A percentile compares a stretch with the other conserved stretches of the same genome.
These are phyloP conservation scores for Podarcis cretensis DNA, from an alignment of 2,113 vertebrate species.

Conservation along the genomic window DNA sequence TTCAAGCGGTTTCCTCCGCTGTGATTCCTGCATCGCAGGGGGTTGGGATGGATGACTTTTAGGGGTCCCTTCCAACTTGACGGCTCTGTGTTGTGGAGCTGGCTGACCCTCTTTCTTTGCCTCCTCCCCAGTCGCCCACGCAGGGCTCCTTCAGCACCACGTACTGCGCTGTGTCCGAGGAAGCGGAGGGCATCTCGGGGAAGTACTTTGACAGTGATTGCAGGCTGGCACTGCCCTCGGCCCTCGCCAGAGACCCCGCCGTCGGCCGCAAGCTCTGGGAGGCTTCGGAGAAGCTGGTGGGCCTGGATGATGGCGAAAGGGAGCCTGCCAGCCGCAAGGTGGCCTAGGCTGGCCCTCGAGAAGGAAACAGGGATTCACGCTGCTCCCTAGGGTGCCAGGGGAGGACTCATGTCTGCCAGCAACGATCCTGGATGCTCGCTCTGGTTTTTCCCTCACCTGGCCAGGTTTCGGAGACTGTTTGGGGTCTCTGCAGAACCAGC, in stretches of 20 bases:
- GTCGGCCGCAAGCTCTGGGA: slow-evolving; percentile 84
- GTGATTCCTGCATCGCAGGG: too few relatives aligned
- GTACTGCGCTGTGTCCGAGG: slow-evolving; percentile 84
- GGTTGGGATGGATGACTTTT: too few relatives aligned
- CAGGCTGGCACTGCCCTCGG: slow-evolving; percentile 72
- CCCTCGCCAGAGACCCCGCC: slow-evolving; percentile 70
- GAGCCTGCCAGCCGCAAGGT: neutral
- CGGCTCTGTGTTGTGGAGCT: too few relatives aligned
- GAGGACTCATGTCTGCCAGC: too few relatives aligned
- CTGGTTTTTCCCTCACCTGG: too few relatives aligned
- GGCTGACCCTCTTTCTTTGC: too few relatives aligned
- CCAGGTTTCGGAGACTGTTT: too few relatives aligned
- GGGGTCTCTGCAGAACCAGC: too few relatives aligned
- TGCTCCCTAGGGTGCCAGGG: neutral
- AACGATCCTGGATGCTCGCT: too few relatives aligned
- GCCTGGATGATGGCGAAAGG: slow-evolving; percentile 11
- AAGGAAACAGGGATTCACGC: neutral
- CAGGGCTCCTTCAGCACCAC: slow-evolving; percentile 83
- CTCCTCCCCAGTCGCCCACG: slow-evolving; percentile 72
- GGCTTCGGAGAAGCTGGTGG: slow-evolving; percentile 75
- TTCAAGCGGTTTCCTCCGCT: too few relatives aligned
- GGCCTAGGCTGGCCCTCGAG: too few relatives aligned
- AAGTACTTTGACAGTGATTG: slow-evolving; percentile 87
- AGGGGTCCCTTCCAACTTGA: too few relatives aligned
- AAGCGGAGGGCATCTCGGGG: slow-evolving; percentile 80